Base-by-base conservation (phyloP, 2,888 invertebrate genomes). In the Epirrhoe tristata region DNA sequence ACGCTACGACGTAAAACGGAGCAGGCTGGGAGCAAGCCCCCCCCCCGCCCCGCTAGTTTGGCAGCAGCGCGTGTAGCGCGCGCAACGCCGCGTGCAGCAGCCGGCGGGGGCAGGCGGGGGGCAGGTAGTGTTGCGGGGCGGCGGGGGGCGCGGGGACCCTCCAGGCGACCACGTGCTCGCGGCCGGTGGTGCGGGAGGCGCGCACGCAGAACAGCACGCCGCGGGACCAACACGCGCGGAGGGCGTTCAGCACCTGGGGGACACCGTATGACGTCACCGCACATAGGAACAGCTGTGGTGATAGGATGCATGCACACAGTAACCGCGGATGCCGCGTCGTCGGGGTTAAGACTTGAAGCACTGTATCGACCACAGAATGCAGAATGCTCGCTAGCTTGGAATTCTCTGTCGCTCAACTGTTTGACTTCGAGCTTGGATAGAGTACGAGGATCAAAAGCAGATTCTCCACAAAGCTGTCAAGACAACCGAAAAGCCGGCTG, bases 161-260 rank as follows among this genome's bases (percentile, higher is more conserved):
- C 99, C 99, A 99, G 54, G 98, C 96, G 63, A 98, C 97, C 68
- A 98, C 97, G 91, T 98, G 97, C 83, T 97, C 96, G 76, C 97
- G 96, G 0, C 98, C 98, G 0, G 98, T 98, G 0, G 98, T 99
- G 66, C 96, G 96, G 0, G 98, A 98, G 53, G 97, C 95, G 63
- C 97, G 96, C 73, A 99, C 96, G 0, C 97, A 96, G 92, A 99
- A 99, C 76, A 98, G 95, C 73, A 96, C 87, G 67, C 97, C 95
- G 14, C 97, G 94, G 82, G 97, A 96, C 95, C 98, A 99, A 32
- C 98, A 98, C 70, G 95, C 94, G 77, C 96, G 96, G 63, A 98
- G 93, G 74, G 97, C 94, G 66, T 95, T 88, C 78, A 98, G 88
- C 71, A 98, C 96, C 94, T 94, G 81, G 43, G 5, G 6, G 7